Conservation (phyloP, 2,888 invertebrate genomes). For the Lutraria lutraria region DNA sequence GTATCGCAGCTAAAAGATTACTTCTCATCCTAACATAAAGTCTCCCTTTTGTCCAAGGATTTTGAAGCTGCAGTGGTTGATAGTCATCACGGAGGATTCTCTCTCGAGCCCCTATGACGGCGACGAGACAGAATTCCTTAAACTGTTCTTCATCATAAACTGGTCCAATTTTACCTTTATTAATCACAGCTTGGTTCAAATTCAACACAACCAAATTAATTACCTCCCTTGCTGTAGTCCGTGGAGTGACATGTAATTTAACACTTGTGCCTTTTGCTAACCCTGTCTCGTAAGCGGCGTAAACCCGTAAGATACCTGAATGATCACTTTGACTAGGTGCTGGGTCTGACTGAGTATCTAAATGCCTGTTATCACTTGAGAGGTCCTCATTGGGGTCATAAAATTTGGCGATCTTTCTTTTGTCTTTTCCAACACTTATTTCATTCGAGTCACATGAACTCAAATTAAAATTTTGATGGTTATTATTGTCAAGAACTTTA, state of each 20-base stretch:
- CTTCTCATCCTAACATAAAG: slow-evolving; percentile 97
- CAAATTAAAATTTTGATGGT: slow-evolving; percentile 67
- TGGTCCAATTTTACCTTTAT: slow-evolving; percentile 91
- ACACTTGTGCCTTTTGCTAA: slow-evolving; percentile 96
- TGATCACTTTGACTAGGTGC: slow-evolving; percentile 49
- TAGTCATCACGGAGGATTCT: slow-evolving; percentile 97
- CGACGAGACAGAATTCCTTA: slow-evolving; percentile 96
- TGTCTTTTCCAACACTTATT: slow-evolving; percentile 82
- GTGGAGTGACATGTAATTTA: slow-evolving; percentile 96
- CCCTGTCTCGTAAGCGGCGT: slow-evolving; percentile 98
- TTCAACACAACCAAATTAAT: slow-evolving; percentile 98
- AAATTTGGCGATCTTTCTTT: slow-evolving; percentile 83
- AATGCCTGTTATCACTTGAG: slow-evolving; percentile 62
- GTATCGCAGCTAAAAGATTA: slow-evolving; percentile 87
- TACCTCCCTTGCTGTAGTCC: slow-evolving; percentile 97
- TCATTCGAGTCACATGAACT: slow-evolving; percentile 77
- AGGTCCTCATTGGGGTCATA: slow-evolving; percentile 83
- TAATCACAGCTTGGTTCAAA: slow-evolving; percentile 89
- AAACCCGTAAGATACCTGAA: slow-evolving; percentile 91
- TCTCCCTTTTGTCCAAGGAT: slow-evolving; percentile 97
- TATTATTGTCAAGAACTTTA: slow-evolving; percentile 76
- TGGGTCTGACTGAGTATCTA: slow-evolving; percentile 47
- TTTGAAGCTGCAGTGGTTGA: slow-evolving; percentile 96
- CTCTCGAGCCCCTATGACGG: slow-evolving; percentile 97
- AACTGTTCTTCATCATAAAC: slow-evolving; percentile 91